Conservation (phyloP, 2,113 vertebrate genomes). For the Fregata magnificens region DNA sequence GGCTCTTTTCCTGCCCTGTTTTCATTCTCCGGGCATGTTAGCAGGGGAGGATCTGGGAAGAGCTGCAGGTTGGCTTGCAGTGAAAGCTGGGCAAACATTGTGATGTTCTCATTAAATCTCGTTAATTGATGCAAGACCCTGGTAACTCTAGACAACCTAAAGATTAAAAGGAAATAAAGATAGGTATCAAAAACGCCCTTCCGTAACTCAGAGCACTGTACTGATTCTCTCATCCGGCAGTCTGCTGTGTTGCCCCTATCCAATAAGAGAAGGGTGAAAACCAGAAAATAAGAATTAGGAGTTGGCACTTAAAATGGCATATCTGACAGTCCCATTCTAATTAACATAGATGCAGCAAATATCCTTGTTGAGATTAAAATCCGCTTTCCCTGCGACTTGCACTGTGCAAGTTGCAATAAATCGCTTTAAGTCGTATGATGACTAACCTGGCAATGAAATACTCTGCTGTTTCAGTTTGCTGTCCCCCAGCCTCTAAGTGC, state of each 20-base stretch:
- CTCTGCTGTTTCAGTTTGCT: not conserved
- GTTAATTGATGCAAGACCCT: not conserved
- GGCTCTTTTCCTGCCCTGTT: not conserved
- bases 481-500: not conserved
- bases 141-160: not conserved
- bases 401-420: not conserved
- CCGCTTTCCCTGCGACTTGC: not conserved
- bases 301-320: not conserved
- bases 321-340: not conserved
- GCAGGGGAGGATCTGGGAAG: not conserved
- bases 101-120: not conserved
- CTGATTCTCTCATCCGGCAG: not conserved
- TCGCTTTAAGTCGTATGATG: not conserved
- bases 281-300: not conserved
- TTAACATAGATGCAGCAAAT: not conserved
- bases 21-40: not conserved
- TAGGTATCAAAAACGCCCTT: not conserved
- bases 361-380: not conserved
- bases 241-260: not conserved
- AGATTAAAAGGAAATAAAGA: conserved; percentile 4
- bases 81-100: not conserved
- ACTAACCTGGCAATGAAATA: not conserved
- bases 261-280: not conserved
- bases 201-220: not conserved
- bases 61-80: not conserved